These are phyloP conservation scores for Erethizon dorsatum DNA, from an alignment of 2,797 vertebrate genomes.

Conservation along the genomic window DNA sequence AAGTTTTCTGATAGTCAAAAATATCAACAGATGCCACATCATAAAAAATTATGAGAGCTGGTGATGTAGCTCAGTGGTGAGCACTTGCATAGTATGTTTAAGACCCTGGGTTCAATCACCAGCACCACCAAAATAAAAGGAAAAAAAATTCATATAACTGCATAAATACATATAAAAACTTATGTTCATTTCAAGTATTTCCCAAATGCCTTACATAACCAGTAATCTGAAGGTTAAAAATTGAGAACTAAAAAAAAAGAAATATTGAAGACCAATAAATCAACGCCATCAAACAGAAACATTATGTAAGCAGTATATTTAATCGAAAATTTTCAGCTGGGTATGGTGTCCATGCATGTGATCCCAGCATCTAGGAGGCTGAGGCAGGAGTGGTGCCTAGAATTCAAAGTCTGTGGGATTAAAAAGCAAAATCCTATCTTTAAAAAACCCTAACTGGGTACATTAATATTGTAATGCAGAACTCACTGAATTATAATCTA, in stretches of 20 bases:
- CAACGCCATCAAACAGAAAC: constrained; percentile 36
- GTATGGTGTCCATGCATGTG: not conserved
- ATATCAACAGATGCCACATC: not conserved
- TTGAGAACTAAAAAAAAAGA: not conserved
- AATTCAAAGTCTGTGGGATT: not conserved
- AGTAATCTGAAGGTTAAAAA: constrained; percentile 30
- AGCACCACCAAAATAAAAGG: not conserved
- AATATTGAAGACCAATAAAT: not conserved
- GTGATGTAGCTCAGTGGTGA: not conserved
- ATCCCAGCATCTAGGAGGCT: not conserved
- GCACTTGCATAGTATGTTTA: not conserved
- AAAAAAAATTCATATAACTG: not conserved
- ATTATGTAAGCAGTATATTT: not conserved
- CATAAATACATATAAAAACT: not conserved
- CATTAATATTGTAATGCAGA: not conserved
- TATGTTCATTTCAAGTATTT: constrained; percentile 23
- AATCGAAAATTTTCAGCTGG: not conserved
- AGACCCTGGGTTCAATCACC: not conserved
- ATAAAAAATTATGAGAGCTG: not conserved
- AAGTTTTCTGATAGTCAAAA: constrained; percentile 12
- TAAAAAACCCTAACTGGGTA: not conserved
- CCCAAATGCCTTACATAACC: not conserved
- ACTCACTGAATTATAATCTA: constrained; percentile 5
- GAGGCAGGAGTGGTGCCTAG: too few relatives aligned
- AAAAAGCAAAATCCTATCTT: not conserved